Evolutionary conservation across 2,888 invertebrate genomes (phyloP), one percentile per base, ranked within the genome.

Genomic region (Panopea generosa): DNA sequence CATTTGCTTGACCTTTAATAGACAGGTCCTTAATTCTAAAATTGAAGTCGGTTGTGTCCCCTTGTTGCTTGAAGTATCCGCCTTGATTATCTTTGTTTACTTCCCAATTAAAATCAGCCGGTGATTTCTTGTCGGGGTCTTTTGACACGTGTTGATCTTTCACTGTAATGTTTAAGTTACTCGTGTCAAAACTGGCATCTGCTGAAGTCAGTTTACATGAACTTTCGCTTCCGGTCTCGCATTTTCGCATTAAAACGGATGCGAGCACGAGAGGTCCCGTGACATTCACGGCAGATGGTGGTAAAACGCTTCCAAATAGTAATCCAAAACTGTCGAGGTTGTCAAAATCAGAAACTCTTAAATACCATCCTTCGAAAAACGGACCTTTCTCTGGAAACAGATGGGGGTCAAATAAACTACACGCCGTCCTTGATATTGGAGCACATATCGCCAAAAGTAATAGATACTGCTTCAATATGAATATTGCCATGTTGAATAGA

Each of bases 331-430:
- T 84, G 1, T 79, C 55, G n/a, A 61, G 27, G 4, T 62, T 67
- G 27, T 75, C 45, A 24, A 47, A 60, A 57, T 89, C 86, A 2
- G 82, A 72, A 11, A 89, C 62, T 26, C 88, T 69, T 60, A 87
- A 57, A 59, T 89, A 89, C 87, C 87, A 87, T 27, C 86, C 87
- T 68, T 87, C 87, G 52, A 87, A 86, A 65, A 84, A 87, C 1
- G 87, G 85, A 22, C 86, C 88, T 2, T n/a, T 24, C 14, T 49
- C 7, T 0, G 89, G 87, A 55, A 78, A 85, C 4, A 85, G 45
- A 69, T 87, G 89, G 0, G 87, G 87, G 47, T 86, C 84, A 63
- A 72, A 87, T 40, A 85, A 74, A 72, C 85, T 89, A 40, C 76
- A 18, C 16, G 16, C 45, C 6, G 9, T 9, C 33, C 4, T 33